A percentile compares a stretch with the other conserved stretches of the same genome.
Conservation (phyloP, 2,888 invertebrate species). For the Ormyrus pomaceus region DNA sequence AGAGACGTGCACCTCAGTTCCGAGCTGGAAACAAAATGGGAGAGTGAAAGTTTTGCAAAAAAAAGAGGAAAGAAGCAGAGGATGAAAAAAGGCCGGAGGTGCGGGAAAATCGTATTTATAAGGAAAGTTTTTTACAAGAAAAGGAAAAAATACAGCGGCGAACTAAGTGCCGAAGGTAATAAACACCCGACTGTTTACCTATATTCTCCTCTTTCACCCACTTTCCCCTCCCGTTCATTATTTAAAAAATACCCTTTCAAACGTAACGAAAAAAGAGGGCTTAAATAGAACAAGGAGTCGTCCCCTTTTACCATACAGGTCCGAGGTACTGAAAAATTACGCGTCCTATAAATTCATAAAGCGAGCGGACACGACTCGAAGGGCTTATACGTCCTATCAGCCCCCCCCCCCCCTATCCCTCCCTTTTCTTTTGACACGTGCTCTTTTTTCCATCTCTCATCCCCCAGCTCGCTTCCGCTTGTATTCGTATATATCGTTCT, state of each 20-base stretch:
- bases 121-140: conserved; percentile 7
- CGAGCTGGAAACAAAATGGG: conserved; percentile 6
- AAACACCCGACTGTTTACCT: conserved; percentile 17
- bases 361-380: neutral
- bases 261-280: too few relatives aligned
- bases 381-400: neutral
- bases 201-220: too few relatives aligned
- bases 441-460: neutral
- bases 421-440: neutral
- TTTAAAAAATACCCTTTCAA: too few relatives aligned
- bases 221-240: too few relatives aligned
- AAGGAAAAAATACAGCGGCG: neutral
- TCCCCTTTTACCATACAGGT: too few relatives aligned
- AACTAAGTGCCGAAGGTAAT: conserved; percentile 6
- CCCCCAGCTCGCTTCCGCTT: neutral
- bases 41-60: neutral
- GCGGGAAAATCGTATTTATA: conserved; percentile 26
- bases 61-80: neutral
- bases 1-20: conserved; percentile 1
- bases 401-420: neutral
- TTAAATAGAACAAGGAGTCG: too few relatives aligned
- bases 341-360: conserved; percentile 10
- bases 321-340: neutral
- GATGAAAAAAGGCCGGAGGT: conserved; percentile 1
- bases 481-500: neutral